Evolutionary conservation across 2,797 vertebrate species (phyloP).

Genomic region (Aldrovandia affinis): DNA sequence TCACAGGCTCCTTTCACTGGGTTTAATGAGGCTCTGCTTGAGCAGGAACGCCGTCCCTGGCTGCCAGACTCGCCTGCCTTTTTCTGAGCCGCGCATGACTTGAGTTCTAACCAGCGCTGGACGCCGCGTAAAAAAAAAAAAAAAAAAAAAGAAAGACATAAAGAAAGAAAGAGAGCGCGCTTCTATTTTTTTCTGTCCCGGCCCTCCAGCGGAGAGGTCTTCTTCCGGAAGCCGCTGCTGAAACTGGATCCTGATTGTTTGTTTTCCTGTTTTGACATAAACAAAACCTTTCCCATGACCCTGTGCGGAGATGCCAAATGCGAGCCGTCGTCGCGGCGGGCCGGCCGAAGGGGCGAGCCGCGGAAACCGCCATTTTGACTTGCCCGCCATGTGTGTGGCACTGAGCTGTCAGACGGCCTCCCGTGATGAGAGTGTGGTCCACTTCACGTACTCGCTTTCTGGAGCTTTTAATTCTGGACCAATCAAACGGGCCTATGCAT

Average conservation of each 20-base stretch:
- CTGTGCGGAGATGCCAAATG: constrained; percentile 38
- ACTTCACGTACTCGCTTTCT: no score
- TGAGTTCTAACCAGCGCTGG: not conserved
- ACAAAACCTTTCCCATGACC: constrained; percentile 60
- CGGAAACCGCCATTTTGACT: constrained; percentile 41
- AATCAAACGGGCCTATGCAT: constrained; percentile 31
- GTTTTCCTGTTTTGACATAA: constrained; percentile 55
- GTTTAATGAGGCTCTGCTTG: not conserved
- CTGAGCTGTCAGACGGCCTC: no score
- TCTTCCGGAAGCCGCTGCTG: constrained; percentile 42
- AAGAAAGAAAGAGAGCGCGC: not conserved
- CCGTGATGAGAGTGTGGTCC: no score
- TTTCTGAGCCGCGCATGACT: not conserved
- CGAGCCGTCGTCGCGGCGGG: constrained; percentile 17
- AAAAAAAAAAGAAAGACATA: not conserved
- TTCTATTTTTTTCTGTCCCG: not conserved
- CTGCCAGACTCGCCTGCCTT: constrained; percentile 24
- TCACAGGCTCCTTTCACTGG: not conserved
- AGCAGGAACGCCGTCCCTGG: constrained; percentile 24
- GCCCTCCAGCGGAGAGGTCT: constrained; percentile 40
- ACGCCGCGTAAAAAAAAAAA: not conserved
- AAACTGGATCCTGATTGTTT: constrained; percentile 55
- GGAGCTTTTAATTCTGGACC: not conserved
- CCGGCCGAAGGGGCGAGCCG: constrained; percentile 36
- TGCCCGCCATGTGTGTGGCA: constrained; percentile 28